Conservation (phyloP, 2,888 invertebrate genomes). For the Pyrocoelia pectoralis region DNA sequence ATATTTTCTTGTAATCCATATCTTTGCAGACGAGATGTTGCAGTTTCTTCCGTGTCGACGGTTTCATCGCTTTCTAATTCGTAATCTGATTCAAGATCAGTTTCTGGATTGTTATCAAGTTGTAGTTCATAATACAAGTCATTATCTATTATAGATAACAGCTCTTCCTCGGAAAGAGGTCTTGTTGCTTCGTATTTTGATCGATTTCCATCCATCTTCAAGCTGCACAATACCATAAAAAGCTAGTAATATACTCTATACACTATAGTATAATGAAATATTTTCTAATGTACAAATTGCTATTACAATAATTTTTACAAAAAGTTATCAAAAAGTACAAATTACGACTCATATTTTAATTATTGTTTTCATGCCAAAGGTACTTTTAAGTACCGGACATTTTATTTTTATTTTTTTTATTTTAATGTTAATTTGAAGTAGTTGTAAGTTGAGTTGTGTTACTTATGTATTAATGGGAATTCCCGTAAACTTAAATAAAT, state of each 20-base stretch:
- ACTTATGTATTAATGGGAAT: too few relatives aligned
- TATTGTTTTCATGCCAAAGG: too few relatives aligned
- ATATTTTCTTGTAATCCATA: not conserved
- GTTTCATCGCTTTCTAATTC: not conserved
- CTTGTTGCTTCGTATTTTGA: not conserved
- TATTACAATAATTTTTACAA: too few relatives aligned
- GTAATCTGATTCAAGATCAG: not conserved
- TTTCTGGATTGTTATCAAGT: not conserved
- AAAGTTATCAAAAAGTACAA: too few relatives aligned
- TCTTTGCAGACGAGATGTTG: not conserved
- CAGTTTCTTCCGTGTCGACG: not conserved
- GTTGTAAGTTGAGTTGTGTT: too few relatives aligned
- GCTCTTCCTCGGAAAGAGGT: not conserved
- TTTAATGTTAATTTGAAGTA: too few relatives aligned
- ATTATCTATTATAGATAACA: not conserved
- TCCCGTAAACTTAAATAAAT: too few relatives aligned
- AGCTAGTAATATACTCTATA: not conserved
- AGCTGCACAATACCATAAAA: not conserved
- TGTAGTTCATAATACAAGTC: not conserved
- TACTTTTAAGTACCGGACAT: too few relatives aligned
- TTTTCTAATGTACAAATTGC: not conserved
- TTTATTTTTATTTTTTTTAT: too few relatives aligned
- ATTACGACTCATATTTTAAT: too few relatives aligned
- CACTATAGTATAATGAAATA: not conserved
- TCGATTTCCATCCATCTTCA: not conserved